phyloP scores from a whole-genome alignment of 92 coral and sea anemone genomes.

The Hydrozoanthus gracilis region DNA sequence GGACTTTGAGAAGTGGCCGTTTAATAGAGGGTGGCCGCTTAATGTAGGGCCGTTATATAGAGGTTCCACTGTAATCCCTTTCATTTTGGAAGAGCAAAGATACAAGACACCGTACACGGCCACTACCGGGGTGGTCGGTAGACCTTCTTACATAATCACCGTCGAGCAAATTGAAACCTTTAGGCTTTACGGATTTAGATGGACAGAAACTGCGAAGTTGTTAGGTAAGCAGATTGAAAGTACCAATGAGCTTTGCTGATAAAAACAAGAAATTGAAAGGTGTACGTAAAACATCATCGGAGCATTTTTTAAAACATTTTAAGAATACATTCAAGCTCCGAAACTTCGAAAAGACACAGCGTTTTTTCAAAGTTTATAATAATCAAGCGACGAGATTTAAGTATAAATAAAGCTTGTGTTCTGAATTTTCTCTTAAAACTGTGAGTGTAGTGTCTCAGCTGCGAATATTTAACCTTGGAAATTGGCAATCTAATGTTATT shows the following conservation, averaged over 20 bases:
- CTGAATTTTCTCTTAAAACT: too few species aligned
- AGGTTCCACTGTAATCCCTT: neutral
- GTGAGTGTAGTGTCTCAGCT: too few species aligned
- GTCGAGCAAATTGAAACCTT: conserved; percentile 7
- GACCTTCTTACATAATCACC: neutral
- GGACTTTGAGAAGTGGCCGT: conserved; percentile 1
- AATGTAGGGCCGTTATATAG: neutral
- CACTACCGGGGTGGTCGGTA: neutral
- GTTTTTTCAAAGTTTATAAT: too few species aligned
- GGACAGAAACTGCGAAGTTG: conserved; percentile 13
- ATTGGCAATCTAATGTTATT: too few species aligned
- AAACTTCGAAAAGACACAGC: too few species aligned
- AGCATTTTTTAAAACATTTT: too few species aligned
- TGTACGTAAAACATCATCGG: too few species aligned
- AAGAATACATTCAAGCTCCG: too few species aligned
- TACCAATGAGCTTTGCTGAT: neutral
- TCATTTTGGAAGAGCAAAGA: conserved; percentile 1
- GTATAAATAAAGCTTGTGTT: too few species aligned
- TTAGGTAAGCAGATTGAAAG: neutral
- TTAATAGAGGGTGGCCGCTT: too few species aligned
- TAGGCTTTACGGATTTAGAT: neutral
- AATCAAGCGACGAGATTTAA: too few species aligned
- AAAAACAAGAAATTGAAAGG: neutral
- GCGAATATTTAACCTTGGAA: too few species aligned
- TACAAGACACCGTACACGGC: conserved; percentile 4